A percentile compares a stretch with the other conserved stretches of the same genome.
Conservation (phyloP, 2,113 vertebrate species). For the Datnioides undecimradiatus region DNA sequence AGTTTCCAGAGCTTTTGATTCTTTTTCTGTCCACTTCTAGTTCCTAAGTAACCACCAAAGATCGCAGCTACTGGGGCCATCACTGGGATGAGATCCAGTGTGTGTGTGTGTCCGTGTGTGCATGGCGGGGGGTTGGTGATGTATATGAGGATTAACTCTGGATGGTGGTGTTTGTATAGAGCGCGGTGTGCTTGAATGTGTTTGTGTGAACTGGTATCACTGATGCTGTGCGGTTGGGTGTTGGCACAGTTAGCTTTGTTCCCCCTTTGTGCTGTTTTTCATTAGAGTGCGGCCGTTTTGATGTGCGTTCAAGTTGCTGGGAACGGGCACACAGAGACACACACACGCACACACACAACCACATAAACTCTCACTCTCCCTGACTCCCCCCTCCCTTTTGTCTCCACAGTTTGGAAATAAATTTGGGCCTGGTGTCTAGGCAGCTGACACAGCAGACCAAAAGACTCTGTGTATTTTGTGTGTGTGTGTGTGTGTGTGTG, state of each 20-base stretch:
- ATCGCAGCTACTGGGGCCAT: constrained; percentile 67
- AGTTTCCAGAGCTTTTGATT: constrained; percentile 63
- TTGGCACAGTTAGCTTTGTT: constrained; percentile 52
- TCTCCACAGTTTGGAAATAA: constrained; percentile 64
- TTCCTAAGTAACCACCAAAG: constrained; percentile 76
- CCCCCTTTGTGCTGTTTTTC: constrained; percentile 66
- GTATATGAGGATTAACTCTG: constrained; percentile 65
- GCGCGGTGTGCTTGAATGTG: constrained; percentile 34
- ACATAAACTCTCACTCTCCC: constrained; percentile 41
- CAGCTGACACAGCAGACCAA: constrained; percentile 66
- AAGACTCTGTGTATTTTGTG: constrained; percentile 33
- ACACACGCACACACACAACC: constrained; percentile 22
- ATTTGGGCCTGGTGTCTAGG: constrained; percentile 61
- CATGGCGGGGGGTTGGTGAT: constrained; percentile 28
- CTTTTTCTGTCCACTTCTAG: constrained; percentile 51
- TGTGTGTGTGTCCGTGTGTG: constrained; percentile 19
- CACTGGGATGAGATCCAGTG: constrained; percentile 48
- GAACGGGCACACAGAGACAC: constrained; percentile 29
- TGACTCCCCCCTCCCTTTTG: constrained; percentile 37
- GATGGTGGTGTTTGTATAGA: constrained; percentile 36
- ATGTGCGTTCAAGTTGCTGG: constrained; percentile 70
- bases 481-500: constrained; percentile 12
- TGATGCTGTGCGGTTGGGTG: constrained; percentile 42
- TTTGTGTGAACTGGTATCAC: constrained; percentile 51
- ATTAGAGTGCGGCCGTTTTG: constrained; percentile 71